phyloP scores from a whole-genome alignment of 2,888 invertebrate species.

The Cosmia trapezina region DNA sequence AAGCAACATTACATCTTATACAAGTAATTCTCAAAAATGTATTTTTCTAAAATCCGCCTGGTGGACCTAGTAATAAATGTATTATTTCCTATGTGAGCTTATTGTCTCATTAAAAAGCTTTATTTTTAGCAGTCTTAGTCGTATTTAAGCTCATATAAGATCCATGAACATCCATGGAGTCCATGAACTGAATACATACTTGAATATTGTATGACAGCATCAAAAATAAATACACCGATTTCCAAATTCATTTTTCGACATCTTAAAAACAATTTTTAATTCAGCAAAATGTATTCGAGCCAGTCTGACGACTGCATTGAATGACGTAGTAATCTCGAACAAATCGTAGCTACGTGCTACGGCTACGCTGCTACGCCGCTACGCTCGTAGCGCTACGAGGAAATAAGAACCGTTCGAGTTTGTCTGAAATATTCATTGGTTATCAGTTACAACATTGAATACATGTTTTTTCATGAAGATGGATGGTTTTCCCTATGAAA shows the following conservation, averaged over 20 bases:
- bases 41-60: neutral
- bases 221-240: neutral
- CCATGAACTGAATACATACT: neutral
- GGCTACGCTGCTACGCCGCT: constrained; percentile 56
- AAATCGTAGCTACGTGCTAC: constrained; percentile 56
- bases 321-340: constrained; percentile 39
- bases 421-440: constrained; percentile 58
- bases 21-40: neutral
- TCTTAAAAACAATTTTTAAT: constrained; percentile 34
- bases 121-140: neutral
- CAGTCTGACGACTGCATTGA: constrained; percentile 31
- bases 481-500: constrained; percentile 24
- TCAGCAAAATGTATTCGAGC: constrained; percentile 38
- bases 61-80: no score
- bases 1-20: neutral
- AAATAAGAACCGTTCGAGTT: constrained; percentile 25
- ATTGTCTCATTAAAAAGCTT: neutral
- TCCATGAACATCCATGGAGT: no score
- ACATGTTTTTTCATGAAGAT: constrained; percentile 51
- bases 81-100: neutral
- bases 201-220: neutral
- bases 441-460: constrained; percentile 46
- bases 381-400: constrained; percentile 54
- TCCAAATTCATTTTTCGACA: neutral
- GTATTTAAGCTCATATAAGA: no score